Conservation (phyloP, 2,888 invertebrate species). For the Chelonus formosanus region DNA sequence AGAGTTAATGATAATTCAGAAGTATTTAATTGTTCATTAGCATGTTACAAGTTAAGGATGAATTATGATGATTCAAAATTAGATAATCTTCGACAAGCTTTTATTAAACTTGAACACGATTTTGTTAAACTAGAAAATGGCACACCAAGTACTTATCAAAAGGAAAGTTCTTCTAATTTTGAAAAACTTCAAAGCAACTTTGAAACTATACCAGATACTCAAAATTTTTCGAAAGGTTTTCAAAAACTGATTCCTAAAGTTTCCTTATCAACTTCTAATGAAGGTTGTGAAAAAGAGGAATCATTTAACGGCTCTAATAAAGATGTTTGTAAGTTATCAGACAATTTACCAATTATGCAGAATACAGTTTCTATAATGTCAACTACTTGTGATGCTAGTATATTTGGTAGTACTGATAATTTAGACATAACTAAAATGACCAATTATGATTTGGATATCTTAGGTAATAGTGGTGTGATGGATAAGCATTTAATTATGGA, state of each 20-base stretch:
- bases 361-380: conserved; percentile 56
- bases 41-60: conserved; percentile 47
- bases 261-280: conserved; percentile 37
- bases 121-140: conserved; percentile 52
- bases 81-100: conserved; percentile 47
- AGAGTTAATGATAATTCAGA: conserved; percentile 45
- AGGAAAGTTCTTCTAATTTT: conserved; percentile 42
- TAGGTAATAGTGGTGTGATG: conserved; percentile 54
- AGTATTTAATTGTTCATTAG: conserved; percentile 44
- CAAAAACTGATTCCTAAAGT: conserved; percentile 53
- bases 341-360: conserved; percentile 49
- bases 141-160: conserved; percentile 45
- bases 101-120: conserved; percentile 55
- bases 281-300: conserved; percentile 41
- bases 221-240: conserved; percentile 52
- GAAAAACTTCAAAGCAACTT: conserved; percentile 46
- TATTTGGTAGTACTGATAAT: conserved; percentile 57
- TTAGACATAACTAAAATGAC: conserved; percentile 54
- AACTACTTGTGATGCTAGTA: conserved; percentile 49
- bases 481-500: conserved; percentile 59
- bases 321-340: conserved; percentile 45
- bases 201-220: conserved; percentile 41
- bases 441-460: conserved; percentile 58
- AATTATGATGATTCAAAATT: conserved; percentile 50
- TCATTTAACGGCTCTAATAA: conserved; percentile 29